Conservation (phyloP, 2,888 invertebrate genomes). For the Pharmacophagus antenor region DNA sequence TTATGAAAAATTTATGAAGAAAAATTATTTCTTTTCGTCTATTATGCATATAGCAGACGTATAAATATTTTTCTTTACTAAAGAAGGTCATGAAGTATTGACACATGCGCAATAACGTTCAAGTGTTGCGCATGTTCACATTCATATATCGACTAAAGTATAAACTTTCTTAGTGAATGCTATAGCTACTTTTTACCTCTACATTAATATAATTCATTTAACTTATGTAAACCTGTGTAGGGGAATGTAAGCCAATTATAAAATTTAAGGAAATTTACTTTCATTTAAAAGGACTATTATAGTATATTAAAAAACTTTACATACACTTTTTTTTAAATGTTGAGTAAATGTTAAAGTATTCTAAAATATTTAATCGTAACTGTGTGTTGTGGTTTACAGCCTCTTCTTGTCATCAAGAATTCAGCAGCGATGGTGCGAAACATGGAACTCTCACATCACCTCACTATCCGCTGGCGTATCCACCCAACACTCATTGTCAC, state of each 20-base stretch:
- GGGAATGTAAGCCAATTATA: too few species aligned
- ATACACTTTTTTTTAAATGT: too few species aligned
- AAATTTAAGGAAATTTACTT: too few species aligned
- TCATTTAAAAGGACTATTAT: too few species aligned
- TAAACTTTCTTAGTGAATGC: not conserved
- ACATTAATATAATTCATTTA: too few species aligned
- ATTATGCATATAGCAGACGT: not conserved
- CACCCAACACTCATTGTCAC: constrained; percentile 89
- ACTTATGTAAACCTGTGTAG: too few species aligned
- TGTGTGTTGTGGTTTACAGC: constrained; percentile 78
- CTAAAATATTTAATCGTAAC: not conserved
- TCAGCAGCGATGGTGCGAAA: constrained; percentile 89
- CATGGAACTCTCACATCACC: constrained; percentile 92
- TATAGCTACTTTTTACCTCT: too few species aligned
- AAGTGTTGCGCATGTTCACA: not conserved
- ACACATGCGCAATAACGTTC: not conserved
- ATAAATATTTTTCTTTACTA: not conserved
- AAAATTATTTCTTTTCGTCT: not conserved
- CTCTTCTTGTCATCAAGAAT: constrained; percentile 88
- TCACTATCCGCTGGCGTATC: constrained; percentile 91
- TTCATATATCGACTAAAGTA: not conserved
- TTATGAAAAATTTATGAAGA: not conserved
- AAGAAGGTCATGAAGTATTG: not conserved
- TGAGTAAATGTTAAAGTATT: not conserved
- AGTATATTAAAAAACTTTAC: too few species aligned